Conservation (phyloP, 2,113 vertebrate species). For the Illadopsis cleaveri region DNA sequence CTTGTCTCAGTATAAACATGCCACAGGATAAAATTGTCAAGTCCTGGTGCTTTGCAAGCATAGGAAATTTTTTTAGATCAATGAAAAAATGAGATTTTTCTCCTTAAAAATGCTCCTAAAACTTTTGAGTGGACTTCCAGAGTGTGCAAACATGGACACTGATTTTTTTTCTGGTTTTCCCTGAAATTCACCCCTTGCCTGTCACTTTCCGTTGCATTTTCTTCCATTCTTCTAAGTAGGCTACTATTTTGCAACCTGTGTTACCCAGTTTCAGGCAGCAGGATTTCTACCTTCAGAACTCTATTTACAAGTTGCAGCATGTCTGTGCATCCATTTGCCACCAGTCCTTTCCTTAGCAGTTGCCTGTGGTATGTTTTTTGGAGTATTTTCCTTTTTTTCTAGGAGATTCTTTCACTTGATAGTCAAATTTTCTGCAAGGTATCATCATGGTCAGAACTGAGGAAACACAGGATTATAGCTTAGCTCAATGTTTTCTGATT, state of each 20-base stretch:
- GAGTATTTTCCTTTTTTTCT: background rate
- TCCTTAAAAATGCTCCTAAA: background rate
- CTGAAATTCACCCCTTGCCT: background rate
- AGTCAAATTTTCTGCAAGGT: background rate
- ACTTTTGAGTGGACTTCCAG: background rate
- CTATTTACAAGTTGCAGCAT: background rate
- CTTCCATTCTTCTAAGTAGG: background rate
- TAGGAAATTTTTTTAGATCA: background rate
- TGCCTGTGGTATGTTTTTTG: background rate
- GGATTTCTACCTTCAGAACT: background rate
- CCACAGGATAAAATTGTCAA: background rate
- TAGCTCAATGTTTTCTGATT: background rate
- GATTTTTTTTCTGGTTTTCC: background rate
- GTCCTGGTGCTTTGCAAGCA: background rate
- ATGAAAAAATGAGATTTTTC: background rate
- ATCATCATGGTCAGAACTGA: background rate
- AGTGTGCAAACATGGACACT: fast-evolving
- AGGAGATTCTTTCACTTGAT: background rate
- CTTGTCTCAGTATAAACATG: background rate
- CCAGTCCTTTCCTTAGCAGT: background rate
- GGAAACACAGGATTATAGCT: background rate
- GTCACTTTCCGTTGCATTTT: background rate
- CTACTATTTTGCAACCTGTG: background rate
- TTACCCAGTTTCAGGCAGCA: background rate
- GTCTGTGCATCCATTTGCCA: background rate